Base-by-base conservation (phyloP, 2,888 invertebrate species). In the Periphyllus acericola region DNA sequence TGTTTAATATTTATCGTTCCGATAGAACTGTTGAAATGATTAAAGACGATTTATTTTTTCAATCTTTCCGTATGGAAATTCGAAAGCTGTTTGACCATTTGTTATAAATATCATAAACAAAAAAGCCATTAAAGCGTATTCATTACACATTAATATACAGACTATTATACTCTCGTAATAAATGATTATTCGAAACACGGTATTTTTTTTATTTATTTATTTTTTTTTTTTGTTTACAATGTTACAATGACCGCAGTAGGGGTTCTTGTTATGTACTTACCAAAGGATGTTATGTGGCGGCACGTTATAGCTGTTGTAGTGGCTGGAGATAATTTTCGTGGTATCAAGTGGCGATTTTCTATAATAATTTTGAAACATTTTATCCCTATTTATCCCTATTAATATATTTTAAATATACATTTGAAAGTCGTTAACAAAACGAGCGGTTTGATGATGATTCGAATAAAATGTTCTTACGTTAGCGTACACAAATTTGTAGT, bases 221-320 rank as follows among this genome's bases (percentile, higher is more conserved):
- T n/a, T n/a, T n/a, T n/a, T n/a, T n/a, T 21, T 66, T n/a, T 40
- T 71, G 32, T 83, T 83, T 72, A 72, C 34, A 34, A 19, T 55
- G 19, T 72, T 36, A 72, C n/a, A n/a, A n/a, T 34, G 34, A n/a
- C 34, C 82, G 19, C 82, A 72, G 82, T 52, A 71, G 72, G 82
- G 82, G 72, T 72, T 72, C 52, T 71, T n/a, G 9, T 72, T 71
- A 25, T 32, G 5, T 46, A 32, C 32, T 32, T 71, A 81, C 14
- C 3, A 5, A 40, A 40, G 40, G 55, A 34, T 9, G 14, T 19
- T 52, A 52, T n/a, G 9, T 46, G 25, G 29, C 21, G 32, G 40
- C 25, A 72, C 25, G 52, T 81, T 25, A 68, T 6, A 25, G 60
- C 25, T 19, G 21, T 60, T 46, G 36, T 25, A 25, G 25, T 60